Evolutionary conservation across 30 jellyfish, hydroid and myxozoan species (phyloP), one percentile per base, ranked within the genome.

Genomic region (Hydractinia echinata): DNA sequence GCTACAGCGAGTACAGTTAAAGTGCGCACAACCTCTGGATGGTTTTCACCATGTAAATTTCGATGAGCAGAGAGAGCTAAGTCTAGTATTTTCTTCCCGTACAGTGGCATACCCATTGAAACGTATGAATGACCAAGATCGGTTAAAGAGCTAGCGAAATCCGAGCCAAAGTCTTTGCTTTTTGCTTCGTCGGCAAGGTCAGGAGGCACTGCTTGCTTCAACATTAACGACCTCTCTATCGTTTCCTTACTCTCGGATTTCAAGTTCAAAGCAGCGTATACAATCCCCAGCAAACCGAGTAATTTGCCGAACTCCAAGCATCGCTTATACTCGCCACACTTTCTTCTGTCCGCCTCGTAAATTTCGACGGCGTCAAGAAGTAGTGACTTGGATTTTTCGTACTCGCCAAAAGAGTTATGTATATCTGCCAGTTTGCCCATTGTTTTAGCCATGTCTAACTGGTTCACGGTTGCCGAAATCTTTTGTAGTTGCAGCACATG

Each of bases 1-100:
- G 99, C 99, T 11, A 94, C 76, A 62, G 95, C 88, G 39, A 94
- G 79, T 7, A 87, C 89, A 7, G 96, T 88, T 68, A 94, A 53
- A 1, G 99, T 83, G 68, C 99, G 82, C 68, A 88, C 95, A 19
- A 94, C 97, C 67, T 94, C 99, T n/a, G 99, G 99, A 85, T 94
- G 99, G 58, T 84, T 81, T 14, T 94, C 99, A 53, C 99, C 99
- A 68, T 88, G 95, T 52, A 94, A 76, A 76, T 94, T 94, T 72
- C 81, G 88, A 77, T 86, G 95, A 4, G 99, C 99, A 79, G 94
- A 89, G 84, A 94, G 81, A 7, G 99, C 76, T 15, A 94, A 58
- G 54, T 88, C 95, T 21, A 94, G 89, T 15, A 94, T 88, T 90
- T 94, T 94, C 61, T 79, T 85, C 0, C 99, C 99, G 67, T 94